Percentiles rank a stretch among this genome's conserved stretches.
phyloP scores from a whole-genome alignment of 2,797 vertebrate genomes.

The Leptoclinus maculatus region DNA sequence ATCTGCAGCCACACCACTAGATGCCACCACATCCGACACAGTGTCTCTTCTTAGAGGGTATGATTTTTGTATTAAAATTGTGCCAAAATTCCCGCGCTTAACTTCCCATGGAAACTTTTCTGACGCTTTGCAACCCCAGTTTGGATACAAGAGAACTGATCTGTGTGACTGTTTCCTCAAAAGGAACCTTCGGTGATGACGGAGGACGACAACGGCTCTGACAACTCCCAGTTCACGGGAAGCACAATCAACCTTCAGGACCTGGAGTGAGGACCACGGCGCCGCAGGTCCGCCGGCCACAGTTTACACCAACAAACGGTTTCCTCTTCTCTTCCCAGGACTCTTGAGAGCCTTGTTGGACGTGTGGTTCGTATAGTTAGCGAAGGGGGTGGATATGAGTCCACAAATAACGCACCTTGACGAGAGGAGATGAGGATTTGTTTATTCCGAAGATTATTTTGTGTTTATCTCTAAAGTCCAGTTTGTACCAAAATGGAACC shows the following conservation, averaged over 20 bases:
- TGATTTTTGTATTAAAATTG: not conserved
- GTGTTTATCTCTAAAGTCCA: constrained; percentile 33
- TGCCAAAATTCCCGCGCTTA: not conserved
- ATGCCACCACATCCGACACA: not conserved
- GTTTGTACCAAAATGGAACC: constrained; percentile 64
- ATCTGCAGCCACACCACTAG: not conserved
- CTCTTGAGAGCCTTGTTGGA: constrained; percentile 48
- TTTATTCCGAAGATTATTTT: constrained; percentile 19
- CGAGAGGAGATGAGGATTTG: constrained; percentile 28
- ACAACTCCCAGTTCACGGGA: constrained; percentile 91
- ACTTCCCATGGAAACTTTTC: not conserved
- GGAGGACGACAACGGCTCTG: constrained; percentile 89
- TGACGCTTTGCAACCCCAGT: not conserved
- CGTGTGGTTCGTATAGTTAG: not conserved
- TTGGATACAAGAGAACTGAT: not conserved
- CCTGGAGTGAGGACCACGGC: constrained; percentile 76
- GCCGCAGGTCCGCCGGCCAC: constrained; percentile 10
- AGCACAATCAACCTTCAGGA: constrained; percentile 96
- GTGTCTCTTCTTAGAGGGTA: not conserved
- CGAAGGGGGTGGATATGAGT: constrained; percentile 24
- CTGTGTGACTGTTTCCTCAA: constrained; percentile 29
- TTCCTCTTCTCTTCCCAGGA: constrained; percentile 30
- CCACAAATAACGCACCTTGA: constrained; percentile 70
- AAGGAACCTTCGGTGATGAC: constrained; percentile 91
- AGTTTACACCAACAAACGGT: constrained; percentile 36